Percentiles rank a stretch among this genome's conserved stretches.
These are phyloP conservation scores for Sericinus montela DNA, from an alignment of 2,888 invertebrate species.

Conservation along the genomic window DNA sequence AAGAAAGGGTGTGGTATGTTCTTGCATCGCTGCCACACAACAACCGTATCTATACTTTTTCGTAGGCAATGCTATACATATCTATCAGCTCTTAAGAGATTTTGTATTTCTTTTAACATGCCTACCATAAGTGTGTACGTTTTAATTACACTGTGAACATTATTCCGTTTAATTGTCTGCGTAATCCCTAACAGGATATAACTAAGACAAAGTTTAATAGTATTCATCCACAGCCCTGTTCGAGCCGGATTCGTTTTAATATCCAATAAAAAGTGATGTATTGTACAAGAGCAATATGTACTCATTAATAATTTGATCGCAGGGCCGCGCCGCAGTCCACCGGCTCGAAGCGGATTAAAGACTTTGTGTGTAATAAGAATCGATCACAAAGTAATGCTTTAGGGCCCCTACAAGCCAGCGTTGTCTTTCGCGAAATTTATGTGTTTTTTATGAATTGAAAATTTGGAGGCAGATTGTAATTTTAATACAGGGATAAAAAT, in stretches of 20 bases:
- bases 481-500: too few relatives aligned
- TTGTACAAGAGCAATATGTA: not conserved
- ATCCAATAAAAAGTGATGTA: not conserved
- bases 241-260: not conserved
- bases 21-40: too few relatives aligned
- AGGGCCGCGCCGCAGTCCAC: not conserved
- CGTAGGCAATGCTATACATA: too few relatives aligned
- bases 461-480: too few relatives aligned
- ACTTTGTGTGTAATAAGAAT: constrained; percentile 5
- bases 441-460: too few relatives aligned
- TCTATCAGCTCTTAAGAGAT: too few relatives aligned
- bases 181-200: not conserved
- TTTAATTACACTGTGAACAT: too few relatives aligned
- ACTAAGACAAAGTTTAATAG: not conserved
- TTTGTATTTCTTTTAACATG: too few relatives aligned
- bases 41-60: too few relatives aligned
- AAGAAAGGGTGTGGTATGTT: too few relatives aligned
- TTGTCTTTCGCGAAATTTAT: not conserved
- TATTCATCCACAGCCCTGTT: not conserved
- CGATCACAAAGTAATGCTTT: constrained; percentile 4
- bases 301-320: constrained; percentile 2
- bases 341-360: constrained; percentile 12
- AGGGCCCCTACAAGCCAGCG: not conserved
- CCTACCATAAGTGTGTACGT: too few relatives aligned
- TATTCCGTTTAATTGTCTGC: too few relatives aligned